Percentiles rank a stretch among this genome's conserved stretches.
Conservation (phyloP, 1,140 invertebrate species). For the Trinorchestia longiramus region DNA sequence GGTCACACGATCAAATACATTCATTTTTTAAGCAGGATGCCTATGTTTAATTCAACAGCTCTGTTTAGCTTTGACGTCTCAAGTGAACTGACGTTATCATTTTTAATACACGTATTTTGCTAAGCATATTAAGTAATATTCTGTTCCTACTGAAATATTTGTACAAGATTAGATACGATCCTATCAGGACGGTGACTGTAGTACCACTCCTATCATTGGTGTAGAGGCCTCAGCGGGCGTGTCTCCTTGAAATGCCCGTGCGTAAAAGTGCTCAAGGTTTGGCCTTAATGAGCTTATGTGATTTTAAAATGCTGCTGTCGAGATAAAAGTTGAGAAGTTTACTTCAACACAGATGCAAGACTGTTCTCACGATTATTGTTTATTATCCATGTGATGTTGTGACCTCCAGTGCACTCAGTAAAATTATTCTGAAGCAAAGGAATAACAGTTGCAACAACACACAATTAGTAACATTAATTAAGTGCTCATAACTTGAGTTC, state of each 20-base stretch:
- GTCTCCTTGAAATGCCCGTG: background rate
- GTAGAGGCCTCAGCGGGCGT: background rate
- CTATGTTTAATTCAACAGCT: background rate
- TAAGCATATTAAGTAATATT: background rate
- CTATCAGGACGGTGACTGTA: background rate
- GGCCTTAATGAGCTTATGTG: conserved; percentile 32
- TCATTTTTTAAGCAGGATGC: background rate
- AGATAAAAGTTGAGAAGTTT: background rate
- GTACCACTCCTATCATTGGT: background rate
- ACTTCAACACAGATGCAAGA: background rate
- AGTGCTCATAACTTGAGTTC: too few relatives aligned
- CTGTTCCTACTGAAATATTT: background rate
- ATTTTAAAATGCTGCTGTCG: background rate
- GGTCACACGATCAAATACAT: background rate
- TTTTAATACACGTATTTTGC: background rate
- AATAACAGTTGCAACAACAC: background rate
- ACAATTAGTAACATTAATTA: too few relatives aligned
- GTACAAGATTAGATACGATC: background rate
- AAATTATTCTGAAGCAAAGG: background rate
- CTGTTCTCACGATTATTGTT: background rate
- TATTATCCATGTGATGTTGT: background rate
- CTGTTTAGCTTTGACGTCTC: background rate
- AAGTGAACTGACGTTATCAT: background rate
- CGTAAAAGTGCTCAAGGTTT: background rate
- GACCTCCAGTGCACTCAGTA: background rate